phyloP scores from a whole-genome alignment of 2,888 invertebrate species.

The Silvanus unidentatus region DNA sequence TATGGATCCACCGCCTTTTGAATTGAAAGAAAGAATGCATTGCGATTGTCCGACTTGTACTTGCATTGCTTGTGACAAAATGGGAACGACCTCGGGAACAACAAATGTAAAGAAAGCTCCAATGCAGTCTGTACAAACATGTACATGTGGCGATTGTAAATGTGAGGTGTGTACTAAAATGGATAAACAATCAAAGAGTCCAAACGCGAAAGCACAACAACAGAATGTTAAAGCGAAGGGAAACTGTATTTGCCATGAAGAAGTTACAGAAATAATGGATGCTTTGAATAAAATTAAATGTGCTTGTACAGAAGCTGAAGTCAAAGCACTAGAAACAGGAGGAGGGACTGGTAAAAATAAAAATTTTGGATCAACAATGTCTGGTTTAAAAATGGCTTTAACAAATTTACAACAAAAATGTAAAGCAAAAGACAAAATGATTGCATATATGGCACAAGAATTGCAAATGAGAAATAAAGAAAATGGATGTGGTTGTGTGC shows the following conservation, averaged over 20 bases:
- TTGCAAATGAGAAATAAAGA: conserved; percentile 28
- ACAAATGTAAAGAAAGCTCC: too few relatives aligned
- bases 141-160: too few relatives aligned
- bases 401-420: conserved; percentile 36
- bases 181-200: not conserved
- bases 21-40: conserved; percentile 1
- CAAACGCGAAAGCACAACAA: not conserved
- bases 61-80: conserved; percentile 14
- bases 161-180: too few relatives aligned
- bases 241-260: conserved; percentile 26
- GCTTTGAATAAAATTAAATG: conserved; percentile 28
- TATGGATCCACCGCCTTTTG: too few relatives aligned
- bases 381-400: conserved; percentile 35
- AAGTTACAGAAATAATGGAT: conserved; percentile 28
- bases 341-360: conserved; percentile 22
- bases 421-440: conserved; percentile 38
- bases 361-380: conserved; percentile 30
- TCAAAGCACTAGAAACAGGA: conserved; percentile 16
- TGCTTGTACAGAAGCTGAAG: conserved; percentile 29
- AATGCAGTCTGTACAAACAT: too few relatives aligned
- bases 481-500: conserved; percentile 6
- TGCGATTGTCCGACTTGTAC: conserved; percentile 23
- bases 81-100: too few relatives aligned
- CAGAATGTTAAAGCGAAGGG: conserved; percentile 17
- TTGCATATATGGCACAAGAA: conserved; percentile 36